These are phyloP conservation scores for Cryptoblepharus egeriae DNA, from an alignment of 2,797 vertebrate genomes.

Conservation along the genomic window DNA sequence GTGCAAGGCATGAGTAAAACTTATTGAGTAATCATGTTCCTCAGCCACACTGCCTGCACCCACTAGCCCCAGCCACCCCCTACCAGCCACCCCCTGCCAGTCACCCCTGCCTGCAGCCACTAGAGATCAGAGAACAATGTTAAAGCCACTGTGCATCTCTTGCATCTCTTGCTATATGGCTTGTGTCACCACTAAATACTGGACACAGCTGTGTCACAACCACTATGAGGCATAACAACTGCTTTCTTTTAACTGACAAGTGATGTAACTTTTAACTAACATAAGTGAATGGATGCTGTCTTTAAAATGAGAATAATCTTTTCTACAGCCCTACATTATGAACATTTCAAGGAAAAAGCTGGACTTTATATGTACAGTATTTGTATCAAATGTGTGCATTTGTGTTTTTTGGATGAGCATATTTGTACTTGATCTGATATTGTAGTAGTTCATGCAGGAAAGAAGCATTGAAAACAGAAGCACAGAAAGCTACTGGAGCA, in stretches of 20 bases:
- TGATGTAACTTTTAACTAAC: neutral
- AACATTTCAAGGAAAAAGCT: neutral
- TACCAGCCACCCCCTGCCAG: too few relatives aligned
- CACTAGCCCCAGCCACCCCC: too few relatives aligned
- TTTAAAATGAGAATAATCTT: neutral
- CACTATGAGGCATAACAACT: neutral
- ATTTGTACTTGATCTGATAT: neutral
- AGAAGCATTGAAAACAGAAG: neutral
- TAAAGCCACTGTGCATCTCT: too few relatives aligned
- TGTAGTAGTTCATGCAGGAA: neutral
- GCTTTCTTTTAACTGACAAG: neutral
- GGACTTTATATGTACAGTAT: neutral
- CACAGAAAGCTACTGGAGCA: too few relatives aligned
- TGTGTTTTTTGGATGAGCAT: neutral
- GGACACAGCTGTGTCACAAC: neutral
- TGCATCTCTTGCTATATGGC: too few relatives aligned
- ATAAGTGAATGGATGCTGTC: neutral
- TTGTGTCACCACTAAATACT: too few relatives aligned
- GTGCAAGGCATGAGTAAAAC: neutral
- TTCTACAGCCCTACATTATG: neutral
- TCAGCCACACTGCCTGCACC: too few relatives aligned
- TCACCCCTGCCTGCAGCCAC: too few relatives aligned
- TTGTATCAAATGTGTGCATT: neutral
- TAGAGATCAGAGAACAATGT: too few relatives aligned
- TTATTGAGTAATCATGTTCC: constrained; percentile 35